Percentiles rank a stretch among this genome's conserved stretches.
Evolutionary conservation across 2,888 invertebrate genomes (phyloP).

Genomic region (Pimpla rufipes): DNA sequence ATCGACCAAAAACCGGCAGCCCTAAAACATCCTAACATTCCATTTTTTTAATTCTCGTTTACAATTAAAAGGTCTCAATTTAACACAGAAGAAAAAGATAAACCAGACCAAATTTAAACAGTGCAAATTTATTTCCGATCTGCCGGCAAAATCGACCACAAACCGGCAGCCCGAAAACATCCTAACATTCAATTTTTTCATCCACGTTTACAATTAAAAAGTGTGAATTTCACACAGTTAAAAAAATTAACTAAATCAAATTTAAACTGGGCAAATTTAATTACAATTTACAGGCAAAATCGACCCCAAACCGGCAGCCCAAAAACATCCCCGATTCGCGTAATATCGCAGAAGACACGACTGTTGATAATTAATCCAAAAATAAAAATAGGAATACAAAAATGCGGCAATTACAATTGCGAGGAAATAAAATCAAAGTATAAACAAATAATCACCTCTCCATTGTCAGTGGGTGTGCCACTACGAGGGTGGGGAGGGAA

Average conservation of each 20-base stretch:
- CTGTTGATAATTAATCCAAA: constrained; percentile 9
- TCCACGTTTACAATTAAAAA: too few relatives aligned
- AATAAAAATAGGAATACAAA: constrained; percentile 20
- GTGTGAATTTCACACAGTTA: too few relatives aligned
- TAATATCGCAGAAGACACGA: constrained; percentile 8
- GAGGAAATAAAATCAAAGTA: constrained; percentile 41
- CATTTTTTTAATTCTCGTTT: too few relatives aligned
- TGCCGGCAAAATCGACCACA: not conserved
- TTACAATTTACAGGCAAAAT: not conserved
- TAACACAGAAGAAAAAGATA: too few relatives aligned
- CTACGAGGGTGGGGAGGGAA: constrained; percentile 63
- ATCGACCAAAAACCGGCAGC: too few relatives aligned
- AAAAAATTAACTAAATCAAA: too few relatives aligned
- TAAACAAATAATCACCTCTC: constrained; percentile 73
- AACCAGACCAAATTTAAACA: too few relatives aligned
- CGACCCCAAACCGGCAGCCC: not conserved
- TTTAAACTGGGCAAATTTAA: too few relatives aligned
- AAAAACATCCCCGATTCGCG: constrained; percentile 53
- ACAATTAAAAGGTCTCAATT: too few relatives aligned
- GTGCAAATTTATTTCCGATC: too few relatives aligned
- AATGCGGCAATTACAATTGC: constrained; percentile 21
- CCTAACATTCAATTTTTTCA: too few relatives aligned
- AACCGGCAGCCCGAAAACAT: not conserved
- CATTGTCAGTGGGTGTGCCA: constrained; percentile 71
- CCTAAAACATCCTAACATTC: too few relatives aligned